Conservation (phyloP, 2,113 vertebrate genomes). For the Grus americana region DNA sequence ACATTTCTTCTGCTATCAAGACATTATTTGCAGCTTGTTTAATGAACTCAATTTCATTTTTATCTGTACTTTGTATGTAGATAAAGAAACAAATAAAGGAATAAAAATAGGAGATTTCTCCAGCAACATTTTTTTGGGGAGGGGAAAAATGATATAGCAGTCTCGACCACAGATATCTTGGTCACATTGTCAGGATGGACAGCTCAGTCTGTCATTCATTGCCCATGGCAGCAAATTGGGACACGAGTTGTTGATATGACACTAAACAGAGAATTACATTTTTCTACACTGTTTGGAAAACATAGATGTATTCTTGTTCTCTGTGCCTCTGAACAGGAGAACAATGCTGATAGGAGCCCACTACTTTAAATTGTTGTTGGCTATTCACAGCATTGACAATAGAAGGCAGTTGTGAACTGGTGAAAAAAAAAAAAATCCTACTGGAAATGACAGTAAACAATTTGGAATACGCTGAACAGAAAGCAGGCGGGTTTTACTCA, state of each 20-base stretch:
- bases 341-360: conserved; percentile 64
- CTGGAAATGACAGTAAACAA: conserved; percentile 36
- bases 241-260: conserved; percentile 57
- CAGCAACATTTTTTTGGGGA: not conserved
- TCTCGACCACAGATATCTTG: conserved; percentile 39
- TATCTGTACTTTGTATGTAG: conserved; percentile 60
- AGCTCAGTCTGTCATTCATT: conserved; percentile 58
- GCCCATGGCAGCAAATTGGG: conserved; percentile 15
- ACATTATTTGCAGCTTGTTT: conserved; percentile 59
- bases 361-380: conserved; percentile 6
- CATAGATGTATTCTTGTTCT: conserved; percentile 51
- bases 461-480: not conserved
- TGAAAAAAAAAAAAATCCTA: not conserved
- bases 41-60: conserved; percentile 67
- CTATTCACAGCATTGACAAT: conserved; percentile 53
- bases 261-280: conserved; percentile 67
- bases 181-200: conserved; percentile 54
- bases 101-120: conserved; percentile 31
- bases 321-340: conserved; percentile 54
- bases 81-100: conserved; percentile 63
- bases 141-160: not conserved
- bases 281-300: conserved; percentile 54
- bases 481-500: not conserved
- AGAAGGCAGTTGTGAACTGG: conserved; percentile 46
- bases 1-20: conserved; percentile 40